Percentiles rank a stretch among this genome's conserved stretches.
Evolutionary conservation across 2,888 invertebrate species (phyloP).

Genomic region (Buathra laborator): DNA sequence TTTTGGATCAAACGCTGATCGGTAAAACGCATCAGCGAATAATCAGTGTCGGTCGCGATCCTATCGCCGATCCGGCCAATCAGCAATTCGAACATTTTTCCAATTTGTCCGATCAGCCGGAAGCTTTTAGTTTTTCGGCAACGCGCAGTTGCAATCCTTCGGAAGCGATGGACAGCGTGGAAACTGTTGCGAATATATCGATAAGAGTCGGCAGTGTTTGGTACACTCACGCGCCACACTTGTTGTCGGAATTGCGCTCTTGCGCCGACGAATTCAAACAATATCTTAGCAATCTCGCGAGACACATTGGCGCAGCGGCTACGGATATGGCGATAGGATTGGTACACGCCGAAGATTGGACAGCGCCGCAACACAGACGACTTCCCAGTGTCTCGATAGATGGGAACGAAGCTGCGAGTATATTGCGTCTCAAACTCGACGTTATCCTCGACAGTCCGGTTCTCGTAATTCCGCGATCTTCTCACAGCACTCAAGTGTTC

Average conservation of each 20-base stretch:
- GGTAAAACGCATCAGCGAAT: conserved; percentile 94
- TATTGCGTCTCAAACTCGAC: conserved; percentile 87
- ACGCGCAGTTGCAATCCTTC: conserved; percentile 78
- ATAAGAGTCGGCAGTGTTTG: conserved; percentile 88
- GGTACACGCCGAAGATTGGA: conserved; percentile 89
- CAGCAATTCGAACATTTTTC: conserved; percentile 81
- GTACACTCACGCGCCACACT: conserved; percentile 96
- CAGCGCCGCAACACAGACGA: conserved; percentile 86
- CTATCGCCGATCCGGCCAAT: conserved; percentile 86
- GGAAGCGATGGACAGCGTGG: conserved; percentile 72
- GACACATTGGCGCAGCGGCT: conserved; percentile 95
- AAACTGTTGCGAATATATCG: conserved; percentile 81
- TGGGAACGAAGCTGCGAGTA: conserved; percentile 81
- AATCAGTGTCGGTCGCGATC: conserved; percentile 93
- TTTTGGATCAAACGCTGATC: conserved; percentile 94
- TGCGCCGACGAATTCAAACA: conserved; percentile 97
- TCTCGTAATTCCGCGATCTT: conserved; percentile 93
- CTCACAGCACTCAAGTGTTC: conserved; percentile 92
- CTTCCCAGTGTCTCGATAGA: conserved; percentile 84
- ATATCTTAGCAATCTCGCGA: conserved; percentile 93
- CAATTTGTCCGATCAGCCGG: conserved; percentile 81
- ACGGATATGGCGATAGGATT: conserved; percentile 97
- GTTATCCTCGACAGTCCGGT: conserved; percentile 96
- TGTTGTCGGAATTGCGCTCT: conserved; percentile 94
- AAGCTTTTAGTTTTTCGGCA: conserved; percentile 87